Evolutionary conservation across 1,140 invertebrate species (phyloP).

Genomic region (Oryctes rhinoceros): DNA sequence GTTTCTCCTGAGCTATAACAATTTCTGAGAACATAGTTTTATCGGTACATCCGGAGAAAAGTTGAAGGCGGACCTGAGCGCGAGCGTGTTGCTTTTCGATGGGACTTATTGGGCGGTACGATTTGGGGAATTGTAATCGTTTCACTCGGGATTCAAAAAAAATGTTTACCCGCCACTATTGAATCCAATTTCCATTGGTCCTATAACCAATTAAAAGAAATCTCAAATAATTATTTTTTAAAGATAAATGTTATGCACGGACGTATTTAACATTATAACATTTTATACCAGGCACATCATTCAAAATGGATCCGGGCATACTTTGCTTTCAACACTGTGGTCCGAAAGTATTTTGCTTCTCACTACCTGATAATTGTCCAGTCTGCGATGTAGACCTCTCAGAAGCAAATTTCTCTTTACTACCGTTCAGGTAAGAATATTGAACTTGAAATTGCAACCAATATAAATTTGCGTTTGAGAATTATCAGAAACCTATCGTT

Average conservation of each 20-base stretch:
- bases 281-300: neutral
- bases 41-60: no score
- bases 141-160: no score
- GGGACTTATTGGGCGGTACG: no score
- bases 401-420: slow-evolving; percentile 67
- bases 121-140: no score
- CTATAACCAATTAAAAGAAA: no score
- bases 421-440: slow-evolving; percentile 73
- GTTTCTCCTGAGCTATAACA: no score
- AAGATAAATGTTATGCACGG: neutral
- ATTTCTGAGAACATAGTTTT: no score
- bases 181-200: no score
- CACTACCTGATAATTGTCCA: slow-evolving; percentile 74
- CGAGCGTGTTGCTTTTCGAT: no score
- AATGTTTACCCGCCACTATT: no score
- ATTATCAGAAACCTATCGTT: no score
- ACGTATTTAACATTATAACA: neutral
- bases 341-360: slow-evolving; percentile 80
- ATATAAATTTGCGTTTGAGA: neutral
- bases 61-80: no score
- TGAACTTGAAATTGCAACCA: neutral
- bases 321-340: slow-evolving; percentile 85
- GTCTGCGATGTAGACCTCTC: slow-evolving; percentile 71
- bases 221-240: neutral
- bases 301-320: slow-evolving; percentile 74